Base-by-base conservation (phyloP, 2,888 invertebrate genomes). In the Thereva nobilitata region DNA sequence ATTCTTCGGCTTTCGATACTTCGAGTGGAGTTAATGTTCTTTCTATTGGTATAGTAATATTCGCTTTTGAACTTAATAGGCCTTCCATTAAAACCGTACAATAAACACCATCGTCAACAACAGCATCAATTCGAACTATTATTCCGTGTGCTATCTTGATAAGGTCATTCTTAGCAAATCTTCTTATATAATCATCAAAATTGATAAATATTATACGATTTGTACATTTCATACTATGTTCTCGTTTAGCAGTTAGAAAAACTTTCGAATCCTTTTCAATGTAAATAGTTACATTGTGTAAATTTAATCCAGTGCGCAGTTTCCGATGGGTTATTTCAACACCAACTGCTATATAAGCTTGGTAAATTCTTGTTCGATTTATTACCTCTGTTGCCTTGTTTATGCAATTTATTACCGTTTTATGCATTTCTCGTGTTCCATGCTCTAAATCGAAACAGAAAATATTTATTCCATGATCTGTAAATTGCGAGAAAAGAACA, bases 231-330 rank as follows among this genome's bases (percentile, higher is more conserved):
- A 35, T 10, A 34, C 67, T 64, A 9, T 57, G 67, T 8, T 49
- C 47, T 9, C 69, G 69, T 50, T 69, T 55, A 0, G 64, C 9
- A 35, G 69, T 69, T 12, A 69, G 34, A 12, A 59, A 38, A 2
- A 69, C 23, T 53, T 8, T 50, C 8, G 67, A 66, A n/a, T 66
- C 57, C n/a, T 40, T 49, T 12, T 70, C 67, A 3, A 70, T 40
- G 34, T 63, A 70, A 8, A 70, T 50, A 1, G 40, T 12, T 1
- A 6, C 10, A 12, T 50, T 8, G 8, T 63, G 8, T 7, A 45
- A 56, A 6, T 63, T 52, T 5, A 69, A 12, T 12, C 69, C 69
- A 4, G 67, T 69, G n/a, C 10, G 55, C 34, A 67, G 23, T 35
- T 40, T 38, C 1, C 45, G 59, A 53, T 52, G 49, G 40, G 35